Evolutionary conservation across 2,113 vertebrate genomes (phyloP).

Genomic region (Ptilorrhoa leucosticta): DNA sequence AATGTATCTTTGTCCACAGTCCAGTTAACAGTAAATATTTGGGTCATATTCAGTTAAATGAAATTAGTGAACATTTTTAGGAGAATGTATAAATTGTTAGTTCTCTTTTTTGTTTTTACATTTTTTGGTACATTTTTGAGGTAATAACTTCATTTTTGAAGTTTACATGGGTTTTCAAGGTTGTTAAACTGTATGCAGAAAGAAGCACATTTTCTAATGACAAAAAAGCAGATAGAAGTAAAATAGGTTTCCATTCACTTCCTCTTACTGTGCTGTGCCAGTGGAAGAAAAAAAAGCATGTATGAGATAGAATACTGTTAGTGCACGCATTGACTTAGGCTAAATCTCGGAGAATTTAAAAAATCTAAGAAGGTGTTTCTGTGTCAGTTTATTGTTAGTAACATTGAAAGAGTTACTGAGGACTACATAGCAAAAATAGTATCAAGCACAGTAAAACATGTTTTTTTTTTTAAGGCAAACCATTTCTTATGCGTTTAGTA

Average conservation of each 20-base stretch:
- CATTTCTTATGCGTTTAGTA: neutral
- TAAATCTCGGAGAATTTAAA: neutral
- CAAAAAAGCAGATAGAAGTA: neutral
- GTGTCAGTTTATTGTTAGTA: neutral
- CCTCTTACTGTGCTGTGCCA: neutral
- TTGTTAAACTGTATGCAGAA: neutral
- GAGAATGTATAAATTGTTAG: neutral
- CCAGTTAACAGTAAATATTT: neutral
- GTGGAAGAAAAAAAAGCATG: neutral
- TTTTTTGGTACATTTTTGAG: neutral
- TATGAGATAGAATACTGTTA: neutral
- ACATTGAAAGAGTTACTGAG: neutral
- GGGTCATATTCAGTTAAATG: neutral
- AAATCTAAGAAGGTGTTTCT: neutral
- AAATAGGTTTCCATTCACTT: neutral
- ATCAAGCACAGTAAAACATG: neutral
- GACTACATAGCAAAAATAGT: neutral
- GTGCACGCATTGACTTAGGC: neutral
- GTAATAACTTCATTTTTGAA: neutral
- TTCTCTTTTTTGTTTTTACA: neutral
- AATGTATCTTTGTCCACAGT: neutral
- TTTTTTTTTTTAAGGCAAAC: neutral
- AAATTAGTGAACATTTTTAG: neutral
- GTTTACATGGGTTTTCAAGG: neutral
- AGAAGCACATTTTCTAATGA: neutral